A percentile compares a stretch with the other conserved stretches of the same genome.
Conservation (phyloP, 2,888 invertebrate species). For the Clepsis dumicolana region DNA sequence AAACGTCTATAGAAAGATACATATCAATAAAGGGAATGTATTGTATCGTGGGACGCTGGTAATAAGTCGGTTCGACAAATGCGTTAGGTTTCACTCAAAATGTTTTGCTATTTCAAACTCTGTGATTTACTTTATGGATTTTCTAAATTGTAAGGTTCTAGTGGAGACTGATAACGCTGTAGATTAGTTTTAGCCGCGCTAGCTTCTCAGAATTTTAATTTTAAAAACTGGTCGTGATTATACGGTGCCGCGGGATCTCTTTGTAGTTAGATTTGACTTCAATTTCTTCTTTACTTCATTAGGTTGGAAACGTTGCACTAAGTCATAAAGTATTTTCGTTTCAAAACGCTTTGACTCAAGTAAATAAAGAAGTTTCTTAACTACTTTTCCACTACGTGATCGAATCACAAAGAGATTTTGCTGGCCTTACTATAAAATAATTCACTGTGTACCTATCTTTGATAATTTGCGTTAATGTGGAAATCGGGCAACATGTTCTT, state of each 20-base stretch:
- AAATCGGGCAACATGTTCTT: constrained; percentile 48
- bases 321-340: background rate
- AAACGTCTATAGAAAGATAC: constrained; percentile 82
- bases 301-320: background rate
- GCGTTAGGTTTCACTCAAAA: constrained; percentile 74
- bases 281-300: constrained; percentile 15
- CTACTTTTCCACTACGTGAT: background rate
- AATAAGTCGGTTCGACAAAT: constrained; percentile 64
- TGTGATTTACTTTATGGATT: constrained; percentile 85
- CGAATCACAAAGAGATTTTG: constrained; percentile 26
- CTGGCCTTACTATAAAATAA: constrained; percentile 57
- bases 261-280: constrained; percentile 28
- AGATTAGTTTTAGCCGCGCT: constrained; percentile 86
- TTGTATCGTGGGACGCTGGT: constrained; percentile 73
- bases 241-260: constrained; percentile 24
- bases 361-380: background rate
- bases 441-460: constrained; percentile 70
- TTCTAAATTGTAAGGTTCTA: constrained; percentile 85
- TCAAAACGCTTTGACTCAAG: background rate
- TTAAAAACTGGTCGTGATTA: constrained; percentile 73
- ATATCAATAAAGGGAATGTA: constrained; percentile 79
- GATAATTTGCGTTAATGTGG: constrained; percentile 73
- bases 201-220: constrained; percentile 82
- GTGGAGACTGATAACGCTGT: constrained; percentile 85
- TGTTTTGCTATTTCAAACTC: constrained; percentile 83